Evolutionary conservation across 2,888 invertebrate species (phyloP), one percentile per base, ranked within the genome.

Genomic region (Agapostemon virescens): DNA sequence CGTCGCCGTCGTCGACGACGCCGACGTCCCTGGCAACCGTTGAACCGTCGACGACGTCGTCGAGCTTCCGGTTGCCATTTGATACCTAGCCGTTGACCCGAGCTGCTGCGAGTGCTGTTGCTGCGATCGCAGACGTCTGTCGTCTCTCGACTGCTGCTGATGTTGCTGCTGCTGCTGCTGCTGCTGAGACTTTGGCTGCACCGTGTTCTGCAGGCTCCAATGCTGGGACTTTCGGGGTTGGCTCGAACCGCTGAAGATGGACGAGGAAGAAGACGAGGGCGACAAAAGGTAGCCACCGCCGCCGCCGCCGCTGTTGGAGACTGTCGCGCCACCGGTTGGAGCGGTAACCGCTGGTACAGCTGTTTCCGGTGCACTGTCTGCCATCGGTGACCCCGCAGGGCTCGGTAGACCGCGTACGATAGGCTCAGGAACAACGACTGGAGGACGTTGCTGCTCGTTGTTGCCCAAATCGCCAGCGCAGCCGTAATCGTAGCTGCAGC

Each of bases 401-500:
- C 86, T 74, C 86, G 89, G 70, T 85, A 89, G 64, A 87, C 81
- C 77, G 80, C 81, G 83, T 87, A 85, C 45, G 85, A 85, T 68
- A 91, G 86, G 69, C 84, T 85, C 83, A 88, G 79, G 85, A 89
- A 77, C 80, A 90, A 82, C 74, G 89, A 87, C 58, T 87, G 88
- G 40, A 85, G 86, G 76, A 85, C 81, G 86, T 86, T 88, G 88
- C 82, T 87, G 88, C 76, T 82, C 73, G 85, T 87, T 80, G 88
- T 88, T 83, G 83, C 87, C 92, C 90, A 90, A 82, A 91, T 92
- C 89, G 89, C 90, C 90, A 92, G 92, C 90, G 90, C 93, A 93
- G 91, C 92, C 91, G 91, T 93, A 92, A 93, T 93, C 93, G 92
- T 93, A 93, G 92, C 93, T 93, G 91, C 93, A 93, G 93, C 93